Conservation (phyloP, 2,888 invertebrate species). For the Drosophila kanekoi region DNA sequence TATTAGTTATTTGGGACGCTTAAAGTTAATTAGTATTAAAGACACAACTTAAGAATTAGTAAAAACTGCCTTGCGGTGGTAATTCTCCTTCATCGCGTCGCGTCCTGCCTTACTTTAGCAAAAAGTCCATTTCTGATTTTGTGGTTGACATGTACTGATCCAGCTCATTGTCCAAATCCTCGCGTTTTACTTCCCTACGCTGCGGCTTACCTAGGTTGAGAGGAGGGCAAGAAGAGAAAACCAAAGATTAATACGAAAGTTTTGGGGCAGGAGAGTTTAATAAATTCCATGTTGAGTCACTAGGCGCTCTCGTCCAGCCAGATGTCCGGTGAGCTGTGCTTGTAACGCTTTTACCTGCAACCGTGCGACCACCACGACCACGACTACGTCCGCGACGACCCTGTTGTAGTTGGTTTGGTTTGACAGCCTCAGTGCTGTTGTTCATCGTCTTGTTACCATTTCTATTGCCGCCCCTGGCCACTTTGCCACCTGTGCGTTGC, state of each 20-base stretch:
- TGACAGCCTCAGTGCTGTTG: conserved; percentile 39
- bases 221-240: conserved; percentile 10
- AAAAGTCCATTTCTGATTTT: conserved; percentile 84
- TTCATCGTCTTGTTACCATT: conserved; percentile 59
- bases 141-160: conserved; percentile 91
- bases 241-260: conserved; percentile 15
- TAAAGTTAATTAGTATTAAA: conserved; percentile 55
- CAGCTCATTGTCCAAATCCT: conserved; percentile 89
- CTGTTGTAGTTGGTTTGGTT: conserved; percentile 57
- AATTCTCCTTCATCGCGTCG: conserved; percentile 32
- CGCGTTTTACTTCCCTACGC: conserved; percentile 85
- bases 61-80: conserved; percentile 65
- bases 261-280: neutral
- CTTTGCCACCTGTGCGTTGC: conserved; percentile 64
- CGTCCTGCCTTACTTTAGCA: conserved; percentile 67
- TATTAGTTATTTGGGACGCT: conserved; percentile 26
- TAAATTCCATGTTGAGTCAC: conserved; percentile 27
- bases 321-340: conserved; percentile 39
- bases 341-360: conserved; percentile 81
- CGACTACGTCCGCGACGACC: conserved; percentile 83
- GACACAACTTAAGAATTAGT: conserved; percentile 48
- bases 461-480: conserved; percentile 57
- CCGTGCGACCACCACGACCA: conserved; percentile 73
- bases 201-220: conserved; percentile 64
- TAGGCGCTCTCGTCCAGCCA: conserved; percentile 39